Evolutionary conservation across 2,797 vertebrate genomes (phyloP).

Genomic region (Rhynchotus rufescens): DNA sequence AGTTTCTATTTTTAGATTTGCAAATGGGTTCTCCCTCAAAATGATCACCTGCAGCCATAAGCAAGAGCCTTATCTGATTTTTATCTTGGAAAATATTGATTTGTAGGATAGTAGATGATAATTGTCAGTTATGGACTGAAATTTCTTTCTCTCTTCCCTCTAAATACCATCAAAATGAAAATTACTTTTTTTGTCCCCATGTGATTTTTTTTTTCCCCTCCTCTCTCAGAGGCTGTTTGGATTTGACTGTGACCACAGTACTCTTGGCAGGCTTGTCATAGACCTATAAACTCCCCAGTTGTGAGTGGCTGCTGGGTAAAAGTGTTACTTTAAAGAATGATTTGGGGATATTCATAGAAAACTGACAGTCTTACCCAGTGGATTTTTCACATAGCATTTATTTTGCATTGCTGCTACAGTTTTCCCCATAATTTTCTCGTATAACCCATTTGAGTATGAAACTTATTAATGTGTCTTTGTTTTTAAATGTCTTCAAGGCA

Average conservation of each 20-base stretch:
- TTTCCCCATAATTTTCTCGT: background rate
- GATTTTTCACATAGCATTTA: background rate
- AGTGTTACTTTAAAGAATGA: conserved; percentile 6
- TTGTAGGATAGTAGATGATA: conserved; percentile 12
- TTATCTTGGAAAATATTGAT: background rate
- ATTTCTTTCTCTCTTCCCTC: background rate
- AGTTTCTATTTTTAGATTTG: background rate
- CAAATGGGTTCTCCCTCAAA: background rate
- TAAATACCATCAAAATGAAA: conserved; percentile 36
- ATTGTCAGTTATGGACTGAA: conserved; percentile 2
- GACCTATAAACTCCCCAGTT: conserved; percentile 46
- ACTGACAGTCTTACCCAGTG: background rate
- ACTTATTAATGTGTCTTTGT: conserved; percentile 21
- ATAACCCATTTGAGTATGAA: background rate
- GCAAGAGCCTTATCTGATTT: background rate
- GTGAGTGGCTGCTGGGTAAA: conserved; percentile 37
- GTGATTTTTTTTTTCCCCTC: conserved; percentile 32
- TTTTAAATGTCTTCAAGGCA: conserved; percentile 38
- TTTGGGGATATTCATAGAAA: conserved; percentile 32
- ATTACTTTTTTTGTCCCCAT: conserved; percentile 31
- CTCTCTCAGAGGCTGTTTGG: conserved; percentile 10
- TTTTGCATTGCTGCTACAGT: conserved; percentile 18
- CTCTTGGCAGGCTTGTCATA: conserved; percentile 54
- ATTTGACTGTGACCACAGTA: conserved; percentile 44
- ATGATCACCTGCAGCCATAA: background rate